These are phyloP conservation scores for Pimpla rufipes DNA, from an alignment of 2,888 invertebrate species.

Conservation along the genomic window DNA sequence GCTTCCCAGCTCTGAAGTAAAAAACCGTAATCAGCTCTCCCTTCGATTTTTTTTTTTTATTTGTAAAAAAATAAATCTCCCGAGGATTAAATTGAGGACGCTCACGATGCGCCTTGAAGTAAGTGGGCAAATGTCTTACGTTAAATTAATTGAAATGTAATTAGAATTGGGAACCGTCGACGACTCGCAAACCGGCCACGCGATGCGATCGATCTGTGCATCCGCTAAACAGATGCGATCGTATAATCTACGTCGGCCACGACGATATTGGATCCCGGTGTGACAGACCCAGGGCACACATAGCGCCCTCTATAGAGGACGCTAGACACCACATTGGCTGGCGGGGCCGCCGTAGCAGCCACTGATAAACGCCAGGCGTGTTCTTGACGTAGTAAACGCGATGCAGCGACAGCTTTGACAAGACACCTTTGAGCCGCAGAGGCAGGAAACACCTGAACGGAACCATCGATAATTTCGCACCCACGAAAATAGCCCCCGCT, in stretches of 20 bases:
- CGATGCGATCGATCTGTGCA: conserved; percentile 59
- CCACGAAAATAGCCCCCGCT: neutral
- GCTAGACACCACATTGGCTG: neutral
- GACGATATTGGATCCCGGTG: conserved; percentile 58
- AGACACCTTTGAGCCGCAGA: conserved; percentile 7
- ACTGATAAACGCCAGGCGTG: conserved; percentile 18
- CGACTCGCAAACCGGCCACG: no score
- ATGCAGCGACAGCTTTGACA: conserved; percentile 24
- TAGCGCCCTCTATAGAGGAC: no score
- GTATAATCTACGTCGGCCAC: conserved; percentile 28
- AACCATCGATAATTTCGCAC: conserved; percentile 2
- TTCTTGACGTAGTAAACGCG: conserved; percentile 1
- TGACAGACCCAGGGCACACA: neutral
- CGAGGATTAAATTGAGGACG: no score
- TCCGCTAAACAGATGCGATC: conserved; percentile 43
- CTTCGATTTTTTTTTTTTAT: no score
- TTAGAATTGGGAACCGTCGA: no score
- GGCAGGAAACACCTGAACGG: neutral
- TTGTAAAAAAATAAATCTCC: no score
- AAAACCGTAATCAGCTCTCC: no score
- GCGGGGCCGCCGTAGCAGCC: conserved; percentile 3
- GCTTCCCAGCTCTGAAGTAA: no score
- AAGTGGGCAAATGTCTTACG: no score
- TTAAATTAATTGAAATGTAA: no score
- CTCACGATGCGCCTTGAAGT: no score